Evolutionary conservation across 2,797 vertebrate species (phyloP), one percentile per base, ranked within the genome.

Genomic region (Pseudochromis fuscus): DNA sequence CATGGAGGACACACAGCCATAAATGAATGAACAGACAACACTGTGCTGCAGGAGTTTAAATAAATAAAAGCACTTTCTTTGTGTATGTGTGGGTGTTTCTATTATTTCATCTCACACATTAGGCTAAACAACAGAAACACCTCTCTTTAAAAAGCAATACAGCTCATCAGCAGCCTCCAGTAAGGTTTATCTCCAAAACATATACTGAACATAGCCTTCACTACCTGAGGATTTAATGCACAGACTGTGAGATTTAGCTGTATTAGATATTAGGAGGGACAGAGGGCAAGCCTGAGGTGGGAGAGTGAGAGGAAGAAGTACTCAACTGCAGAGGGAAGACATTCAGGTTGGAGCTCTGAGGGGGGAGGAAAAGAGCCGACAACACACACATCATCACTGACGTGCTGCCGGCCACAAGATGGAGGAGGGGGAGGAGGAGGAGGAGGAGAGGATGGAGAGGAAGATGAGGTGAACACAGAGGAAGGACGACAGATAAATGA

Each of bases 271-370:
- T 44, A 53, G 38, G 51, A 38, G 2, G 3, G 3, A n/a, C 12
- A 7, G 59, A 60, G 9, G 31, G 45, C 1, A 38, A 21, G 28
- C 49, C 4, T 31, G 40, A 37, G 57, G 27, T 18, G 42, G n/a
- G 23, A 2, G 37, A 52, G 60, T 24, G 28, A 57, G 66, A 73
- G 73, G 37, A 62, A 12, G 38, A 46, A 65, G 37, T 87, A 89
- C 86, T 89, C 88, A 90, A 91, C 89, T 87, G 88, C 50, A 84
- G 79, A 78, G 42, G 65, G 72, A 56, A 81, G 72, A 49, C 4
- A 23, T 69, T 82, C 74, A 5, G 75, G 49, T 2, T 69, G 83
- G 4, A 71, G 82, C n/a, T 1, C 52, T 28, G 77, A 49, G 18
- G 74, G 59, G n/a, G 72, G 61, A 76, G 80, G 67, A 72, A 85